These are phyloP conservation scores for Nephila pilipes DNA, from an alignment of 1,140 invertebrate genomes.

Conservation along the genomic window DNA sequence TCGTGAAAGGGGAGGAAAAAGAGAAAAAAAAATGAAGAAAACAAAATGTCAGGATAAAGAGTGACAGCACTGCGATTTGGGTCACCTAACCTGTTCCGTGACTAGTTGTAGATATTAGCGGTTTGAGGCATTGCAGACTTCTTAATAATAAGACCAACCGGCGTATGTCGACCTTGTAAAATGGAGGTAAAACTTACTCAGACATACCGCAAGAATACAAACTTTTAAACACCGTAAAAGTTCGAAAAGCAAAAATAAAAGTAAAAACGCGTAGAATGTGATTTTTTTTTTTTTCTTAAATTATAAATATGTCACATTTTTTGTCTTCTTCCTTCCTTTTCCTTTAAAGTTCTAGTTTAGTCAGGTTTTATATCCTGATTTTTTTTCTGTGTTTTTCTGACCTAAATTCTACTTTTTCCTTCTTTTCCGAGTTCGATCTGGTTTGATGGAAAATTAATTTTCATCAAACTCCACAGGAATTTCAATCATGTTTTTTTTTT, in stretches of 20 bases:
- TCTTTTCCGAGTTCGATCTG: neutral
- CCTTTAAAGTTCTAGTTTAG: conserved; percentile 66
- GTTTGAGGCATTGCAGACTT: neutral
- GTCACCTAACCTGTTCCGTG: conserved; percentile 69
- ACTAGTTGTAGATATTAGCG: conserved; percentile 44
- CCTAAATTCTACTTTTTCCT: conserved; percentile 69
- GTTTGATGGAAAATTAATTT: neutral
- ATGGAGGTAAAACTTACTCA: neutral
- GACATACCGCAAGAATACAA: conserved; percentile 47
- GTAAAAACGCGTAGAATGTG: neutral
- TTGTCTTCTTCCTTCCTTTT: conserved; percentile 41
- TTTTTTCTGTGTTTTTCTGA: conserved; percentile 63
- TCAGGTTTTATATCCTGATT: conserved; percentile 72
- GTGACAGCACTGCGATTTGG: conserved; percentile 41
- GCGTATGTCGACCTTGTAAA: conserved; percentile 61
- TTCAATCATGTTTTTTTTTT: neutral
- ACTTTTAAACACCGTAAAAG: conserved; percentile 16
- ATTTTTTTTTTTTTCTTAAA: conserved; percentile 28
- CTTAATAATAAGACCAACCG: neutral
- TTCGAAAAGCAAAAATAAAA: neutral
- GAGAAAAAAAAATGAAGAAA: neutral
- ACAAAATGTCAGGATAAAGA: conserved; percentile 28
- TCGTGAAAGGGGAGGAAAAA: conserved; percentile 16
- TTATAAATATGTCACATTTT: conserved; percentile 38
- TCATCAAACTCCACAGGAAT: neutral